Conservation (phyloP, 2,113 vertebrate species). For the Mellivora capensis region DNA sequence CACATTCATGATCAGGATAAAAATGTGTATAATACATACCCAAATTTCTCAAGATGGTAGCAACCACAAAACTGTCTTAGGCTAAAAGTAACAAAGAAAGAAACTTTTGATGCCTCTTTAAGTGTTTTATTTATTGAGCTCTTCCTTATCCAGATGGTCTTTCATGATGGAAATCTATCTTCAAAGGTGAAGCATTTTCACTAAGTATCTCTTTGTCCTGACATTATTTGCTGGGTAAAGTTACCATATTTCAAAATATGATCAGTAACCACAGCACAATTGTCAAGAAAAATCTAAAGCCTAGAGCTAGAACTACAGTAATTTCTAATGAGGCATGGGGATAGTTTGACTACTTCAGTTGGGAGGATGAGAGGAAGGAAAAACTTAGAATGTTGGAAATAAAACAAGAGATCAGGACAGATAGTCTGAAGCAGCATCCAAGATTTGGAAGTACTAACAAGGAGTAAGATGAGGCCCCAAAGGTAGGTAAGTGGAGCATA, state of each 20-base stretch:
- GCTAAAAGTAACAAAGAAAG: not conserved
- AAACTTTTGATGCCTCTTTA: not conserved
- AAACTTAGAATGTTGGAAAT: not conserved
- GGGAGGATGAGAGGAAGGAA: not conserved
- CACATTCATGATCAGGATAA: not conserved
- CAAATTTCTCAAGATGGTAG: not conserved
- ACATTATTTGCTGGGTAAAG: not conserved
- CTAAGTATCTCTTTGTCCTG: not conserved
- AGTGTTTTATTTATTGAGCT: not conserved
- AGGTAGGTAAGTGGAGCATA: not conserved
- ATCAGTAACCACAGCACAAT: too few relatives aligned
- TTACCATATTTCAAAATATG: not conserved
- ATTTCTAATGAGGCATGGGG: too few relatives aligned
- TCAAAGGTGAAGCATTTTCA: not conserved
- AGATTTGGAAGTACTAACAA: not conserved
- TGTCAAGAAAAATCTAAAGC: not conserved
- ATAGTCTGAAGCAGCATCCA: not conserved
- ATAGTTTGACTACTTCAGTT: not conserved
- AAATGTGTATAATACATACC: not conserved
- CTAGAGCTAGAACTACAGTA: not conserved
- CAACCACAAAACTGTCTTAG: not conserved
- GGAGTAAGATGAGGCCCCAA: not conserved
- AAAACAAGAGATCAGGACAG: not conserved
- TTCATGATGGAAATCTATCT: not conserved
- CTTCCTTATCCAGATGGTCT: not conserved